Percentiles rank a stretch among this genome's conserved stretches.
Evolutionary conservation across 2,888 invertebrate genomes (phyloP).

Genomic region (Drosophila subquinaria): DNA sequence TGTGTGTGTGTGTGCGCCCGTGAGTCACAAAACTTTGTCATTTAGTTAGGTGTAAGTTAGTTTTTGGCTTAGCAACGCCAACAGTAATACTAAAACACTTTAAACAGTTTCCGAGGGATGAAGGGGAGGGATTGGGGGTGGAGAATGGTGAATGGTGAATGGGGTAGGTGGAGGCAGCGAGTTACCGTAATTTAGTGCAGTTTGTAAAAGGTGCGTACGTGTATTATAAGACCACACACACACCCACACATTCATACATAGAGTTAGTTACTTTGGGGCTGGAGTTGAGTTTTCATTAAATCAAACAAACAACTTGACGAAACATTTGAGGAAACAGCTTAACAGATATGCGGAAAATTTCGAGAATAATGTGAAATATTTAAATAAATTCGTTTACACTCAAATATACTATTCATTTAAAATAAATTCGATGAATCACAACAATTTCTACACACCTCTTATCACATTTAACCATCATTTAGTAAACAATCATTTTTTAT

Average conservation of each 20-base stretch:
- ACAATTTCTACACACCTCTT: too few species aligned
- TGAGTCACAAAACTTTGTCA: slow-evolving; percentile 73
- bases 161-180: slow-evolving; percentile 22
- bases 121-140: neutral
- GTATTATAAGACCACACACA: slow-evolving; percentile 43
- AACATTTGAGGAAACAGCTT: slow-evolving; percentile 30
- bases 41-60: slow-evolving; percentile 81
- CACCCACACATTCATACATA: slow-evolving; percentile 8
- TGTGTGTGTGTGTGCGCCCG: slow-evolving; percentile 30
- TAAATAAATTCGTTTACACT: too few species aligned
- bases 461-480: too few species aligned
- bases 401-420: too few species aligned
- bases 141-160: neutral
- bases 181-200: slow-evolving; percentile 76
- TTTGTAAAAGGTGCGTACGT: slow-evolving; percentile 77
- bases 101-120: slow-evolving; percentile 59
- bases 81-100: slow-evolving; percentile 77
- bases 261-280: slow-evolving; percentile 30
- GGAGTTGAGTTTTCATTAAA: slow-evolving; percentile 49
- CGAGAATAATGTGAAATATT: neutral
- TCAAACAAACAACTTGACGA: slow-evolving; percentile 50
- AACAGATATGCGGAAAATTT: slow-evolving; percentile 7
- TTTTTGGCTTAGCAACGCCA: slow-evolving; percentile 77
- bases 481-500: too few species aligned
- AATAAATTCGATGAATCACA: too few species aligned